Evolutionary conservation across 2,113 vertebrate genomes (phyloP), one percentile per base, ranked within the genome.

Genomic region (Hydrolagus affinis): DNA sequence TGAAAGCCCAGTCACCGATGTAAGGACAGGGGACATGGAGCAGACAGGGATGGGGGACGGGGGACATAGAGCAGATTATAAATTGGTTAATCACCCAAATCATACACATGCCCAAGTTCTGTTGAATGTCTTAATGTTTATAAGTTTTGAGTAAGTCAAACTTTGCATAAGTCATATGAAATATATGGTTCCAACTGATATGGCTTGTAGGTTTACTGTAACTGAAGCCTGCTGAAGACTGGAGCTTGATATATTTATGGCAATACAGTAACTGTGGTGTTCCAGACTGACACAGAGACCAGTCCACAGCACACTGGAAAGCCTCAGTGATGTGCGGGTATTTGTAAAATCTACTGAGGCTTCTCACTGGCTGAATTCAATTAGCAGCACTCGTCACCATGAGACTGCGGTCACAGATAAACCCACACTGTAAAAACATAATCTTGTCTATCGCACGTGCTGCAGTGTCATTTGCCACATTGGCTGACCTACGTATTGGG

Each of bases 381-480:
- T 28, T 78, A 3, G 7, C 57, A 62, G 59, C n/a, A 23, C 11
- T 23, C 60, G n/a, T 60, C 75, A 44, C 75, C 60, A 12, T 78
- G 10, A n/a, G 19, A 14, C 8, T 44, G 44, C 28, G 32, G 72
- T 74, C 59, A 60, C 75, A 78, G 75, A 78, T 78, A 60, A 78
- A 78, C 11, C 57, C 75, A 78, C 10, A 78, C 75, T 78, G 56
- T 60, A 78, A 78, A 78, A 78, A 78, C 75, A 77, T 59, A 60
- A 77, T 60, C 21, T 60, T 60, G 56, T 78, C 75, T 15, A 78
- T 60, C 60, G 73, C 32, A 75, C 73, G 56, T 75, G 73, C 30
- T 75, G 60, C 44, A 78, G 75, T 80, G 14, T 62, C 76, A 80
- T 62, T 80, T 14, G 23, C 23, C 76, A 80, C 59, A 80, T 80